Base-by-base conservation (phyloP, 2,797 vertebrate genomes). In the Cuculus canorus region DNA sequence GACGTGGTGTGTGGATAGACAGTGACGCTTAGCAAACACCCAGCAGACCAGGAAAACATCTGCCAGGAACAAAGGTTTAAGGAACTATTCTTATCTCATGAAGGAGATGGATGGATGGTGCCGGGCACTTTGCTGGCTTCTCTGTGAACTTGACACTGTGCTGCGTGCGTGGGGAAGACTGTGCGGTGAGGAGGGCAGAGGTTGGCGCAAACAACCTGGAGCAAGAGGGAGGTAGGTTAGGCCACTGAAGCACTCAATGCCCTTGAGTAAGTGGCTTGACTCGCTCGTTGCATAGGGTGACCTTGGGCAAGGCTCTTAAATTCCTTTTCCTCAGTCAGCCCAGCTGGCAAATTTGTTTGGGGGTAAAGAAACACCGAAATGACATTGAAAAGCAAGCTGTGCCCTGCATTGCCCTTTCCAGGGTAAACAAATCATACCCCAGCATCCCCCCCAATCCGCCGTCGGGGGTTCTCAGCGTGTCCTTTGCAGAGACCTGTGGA, bases 251-350 rank as follows among this genome's bases (percentile, higher is more conserved):
- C 91, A 71, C 53, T 92, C 72, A 78, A 68, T 95, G 95, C 96
- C 97, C 97, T 96, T 95, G 95, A 95, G 96, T 97, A 96, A 97
- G 94, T 88, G 92, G 82, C 97, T 96, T 95, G 97, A 97, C 97
- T 96, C 96, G 72, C 80, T 82, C 48, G 10, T 83, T 96, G 91
- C 95, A 97, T 93, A 90, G 78, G 81, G 91, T 97, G 97, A 97
- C 97, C 97, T 97, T 98, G 97, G 94, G 90, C 95, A 95, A 97
- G 96, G 97, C 96, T 93, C 96, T 98, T 94, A 96, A 97, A 97
- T 97, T 95, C 91, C 77, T 96, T 93, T 96, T 95, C 79, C 73
- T 96, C 82, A 95, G 43, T 94, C 91, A 82, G 56, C 84, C 93
- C 95, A 96, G 94, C 85, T 96, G 96, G 95, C n/a, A 83, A 96